Conservation (phyloP, 2,797 vertebrate species). For the Silurus aristotelis region DNA sequence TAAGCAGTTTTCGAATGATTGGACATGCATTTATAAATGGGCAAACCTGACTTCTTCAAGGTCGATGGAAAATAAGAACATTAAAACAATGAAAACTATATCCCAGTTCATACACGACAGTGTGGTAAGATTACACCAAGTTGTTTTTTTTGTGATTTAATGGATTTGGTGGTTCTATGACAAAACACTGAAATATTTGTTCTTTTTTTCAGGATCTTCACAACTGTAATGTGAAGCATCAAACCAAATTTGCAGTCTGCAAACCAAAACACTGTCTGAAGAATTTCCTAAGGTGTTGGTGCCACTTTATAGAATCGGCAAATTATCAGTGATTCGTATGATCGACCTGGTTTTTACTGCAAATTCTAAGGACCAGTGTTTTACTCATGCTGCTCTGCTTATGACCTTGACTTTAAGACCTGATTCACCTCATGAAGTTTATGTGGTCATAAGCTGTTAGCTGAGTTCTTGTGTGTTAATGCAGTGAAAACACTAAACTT, state of each 20-base stretch:
- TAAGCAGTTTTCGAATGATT: background rate
- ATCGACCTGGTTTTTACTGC: background rate
- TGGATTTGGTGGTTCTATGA: background rate
- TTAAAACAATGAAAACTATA: fast-evolving
- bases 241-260: fast-evolving
- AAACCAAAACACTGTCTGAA: fast-evolving
- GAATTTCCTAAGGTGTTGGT: constrained; percentile 51
- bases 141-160: background rate
- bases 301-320: constrained; percentile 22
- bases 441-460: background rate
- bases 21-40: constrained; percentile 34
- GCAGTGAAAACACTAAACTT: constrained; percentile 26
- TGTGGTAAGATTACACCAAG: constrained; percentile 7
- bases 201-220: background rate
- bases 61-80: background rate
- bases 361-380: background rate
- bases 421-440: background rate
- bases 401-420: background rate
- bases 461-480: constrained; percentile 1
- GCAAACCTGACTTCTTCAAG: fast-evolving
- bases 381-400: background rate
- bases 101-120: fast-evolving
- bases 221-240: no score
- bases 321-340: background rate
- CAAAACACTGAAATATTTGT: background rate